Evolutionary conservation across 2,113 vertebrate species (phyloP).

Genomic region (Mixornis gularis): DNA sequence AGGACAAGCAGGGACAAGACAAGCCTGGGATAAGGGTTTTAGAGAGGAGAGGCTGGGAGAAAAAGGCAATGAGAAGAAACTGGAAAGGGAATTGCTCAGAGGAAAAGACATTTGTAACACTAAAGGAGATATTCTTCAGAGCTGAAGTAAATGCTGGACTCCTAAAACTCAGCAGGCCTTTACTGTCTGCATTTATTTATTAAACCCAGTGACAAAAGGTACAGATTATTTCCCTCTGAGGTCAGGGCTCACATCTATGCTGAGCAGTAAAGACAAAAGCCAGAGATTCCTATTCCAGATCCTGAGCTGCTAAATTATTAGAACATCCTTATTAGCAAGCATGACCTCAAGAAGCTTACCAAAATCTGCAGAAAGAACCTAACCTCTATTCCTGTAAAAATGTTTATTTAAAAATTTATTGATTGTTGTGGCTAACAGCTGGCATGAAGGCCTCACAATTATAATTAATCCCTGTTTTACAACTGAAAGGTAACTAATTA

Average conservation of each 20-base stretch:
- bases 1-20: neutral
- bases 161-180: neutral
- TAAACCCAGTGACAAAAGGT: neutral
- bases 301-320: neutral
- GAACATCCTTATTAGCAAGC: neutral
- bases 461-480: too few species aligned
- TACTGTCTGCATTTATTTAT: neutral
- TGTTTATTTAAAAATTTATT: neutral
- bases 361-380: neutral
- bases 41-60: neutral
- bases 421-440: too few species aligned
- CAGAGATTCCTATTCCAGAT: neutral
- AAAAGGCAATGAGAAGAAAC: neutral
- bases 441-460: too few species aligned
- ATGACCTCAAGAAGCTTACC: neutral
- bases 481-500: too few species aligned
- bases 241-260: neutral
- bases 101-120: neutral
- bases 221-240: neutral
- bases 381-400: neutral
- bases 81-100: neutral
- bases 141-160: neutral
- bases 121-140: neutral
- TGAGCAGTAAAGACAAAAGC: neutral
- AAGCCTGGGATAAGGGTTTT: neutral